phyloP scores from a whole-genome alignment of 2,113 vertebrate species.

The Tursiops truncatus region DNA sequence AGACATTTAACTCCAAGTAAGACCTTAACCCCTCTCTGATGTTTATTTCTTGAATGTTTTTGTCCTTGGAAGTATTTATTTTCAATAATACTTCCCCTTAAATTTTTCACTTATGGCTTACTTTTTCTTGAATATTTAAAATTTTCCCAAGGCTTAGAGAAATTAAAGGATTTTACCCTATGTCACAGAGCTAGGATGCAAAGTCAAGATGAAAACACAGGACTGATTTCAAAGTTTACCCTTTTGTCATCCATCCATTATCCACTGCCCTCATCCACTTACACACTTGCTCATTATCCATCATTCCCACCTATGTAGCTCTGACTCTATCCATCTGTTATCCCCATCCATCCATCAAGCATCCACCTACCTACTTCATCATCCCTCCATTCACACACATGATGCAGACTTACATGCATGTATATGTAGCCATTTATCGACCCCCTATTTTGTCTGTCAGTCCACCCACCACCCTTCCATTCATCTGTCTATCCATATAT shows the following conservation, averaged over 20 bases:
- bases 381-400: not conserved
- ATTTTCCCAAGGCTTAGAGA: not conserved
- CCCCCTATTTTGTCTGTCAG: not conserved
- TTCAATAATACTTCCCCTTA: not conserved
- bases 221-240: not conserved
- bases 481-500: not conserved
- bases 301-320: not conserved
- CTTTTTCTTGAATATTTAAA: not conserved
- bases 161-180: not conserved
- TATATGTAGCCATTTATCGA: not conserved
- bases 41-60: not conserved
- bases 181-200: not conserved
- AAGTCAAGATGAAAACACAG: not conserved
- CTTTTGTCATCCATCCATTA: not conserved
- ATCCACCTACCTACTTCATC: not conserved
- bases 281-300: not conserved
- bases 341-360: not conserved
- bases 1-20: constrained; percentile 34
- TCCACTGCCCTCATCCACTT: too few species aligned
- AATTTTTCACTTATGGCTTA: not conserved
- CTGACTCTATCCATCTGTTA: not conserved
- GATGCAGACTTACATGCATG: not conserved
- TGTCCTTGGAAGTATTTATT: not conserved
- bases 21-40: not conserved
- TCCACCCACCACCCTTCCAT: not conserved